Base-by-base conservation (phyloP, 2,888 invertebrate genomes). In the Chorisops tibialis region DNA sequence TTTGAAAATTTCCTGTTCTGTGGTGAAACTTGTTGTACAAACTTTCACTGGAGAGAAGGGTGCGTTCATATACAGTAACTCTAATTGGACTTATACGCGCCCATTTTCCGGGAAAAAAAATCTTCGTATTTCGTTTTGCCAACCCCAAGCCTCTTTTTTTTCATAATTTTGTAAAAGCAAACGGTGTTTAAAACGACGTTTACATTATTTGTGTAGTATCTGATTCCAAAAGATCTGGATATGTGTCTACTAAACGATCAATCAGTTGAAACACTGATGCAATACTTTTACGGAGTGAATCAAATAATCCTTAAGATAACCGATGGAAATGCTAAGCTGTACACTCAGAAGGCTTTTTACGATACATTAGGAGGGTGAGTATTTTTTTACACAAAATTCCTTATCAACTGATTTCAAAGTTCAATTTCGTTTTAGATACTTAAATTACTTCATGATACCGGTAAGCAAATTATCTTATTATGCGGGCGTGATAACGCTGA, bases 401-500 rank as follows among this genome's bases (percentile, higher is more conserved):
- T 16, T 3, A 14, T 41, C 2, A 41, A 14, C 41, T 41, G 22
- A 49, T 3, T 14, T 7, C 37, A 12, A 37, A 12, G 7, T 30
- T 37, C 21, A 9, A 47, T 18, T 47, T 19, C 39, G 16, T 58
- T 50, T 39, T 39, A 71, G 71, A 4, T 78, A 74, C 51, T 63
- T 78, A 14, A 70, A 74, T 21, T 70, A 67, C 43, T 74, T 74
- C 50, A 49, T 78, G 45, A 43, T 75, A 35, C 78, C 78, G 1
- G 68, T 74, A 11, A 70, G 73, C 1, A 76, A 74, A 63, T 70
- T 71, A 6, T 78, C 78, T 4, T 78, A 67, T 63, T 78, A 78
- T 47, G 74, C 74, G 2, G 78, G 78, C 0, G 65, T 71, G 2
- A 62, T 74, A 0, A 71, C 72, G 12, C 63, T 74, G 1, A 68